phyloP scores from a whole-genome alignment of 2,888 invertebrate genomes.

The Amblyteles armatorius region DNA sequence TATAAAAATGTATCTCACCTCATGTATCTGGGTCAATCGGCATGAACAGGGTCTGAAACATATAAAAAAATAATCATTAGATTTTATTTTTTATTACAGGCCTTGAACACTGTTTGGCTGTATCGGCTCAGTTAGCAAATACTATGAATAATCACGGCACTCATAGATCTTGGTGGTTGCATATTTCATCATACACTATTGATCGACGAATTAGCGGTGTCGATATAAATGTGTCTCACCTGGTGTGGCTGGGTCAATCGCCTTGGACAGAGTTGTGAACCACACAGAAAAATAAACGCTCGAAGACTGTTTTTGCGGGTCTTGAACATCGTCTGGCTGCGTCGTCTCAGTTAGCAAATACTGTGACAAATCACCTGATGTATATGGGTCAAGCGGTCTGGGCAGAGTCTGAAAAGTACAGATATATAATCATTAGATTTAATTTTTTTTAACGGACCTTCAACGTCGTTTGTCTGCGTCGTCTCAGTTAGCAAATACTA shows the following conservation, averaged over 20 bases:
- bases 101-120: neutral
- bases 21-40: neutral
- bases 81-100: neutral
- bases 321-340: neutral
- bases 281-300: slow-evolving; percentile 11
- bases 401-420: slow-evolving; percentile 41
- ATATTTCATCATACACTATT: slow-evolving; percentile 68
- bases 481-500: slow-evolving; percentile 75
- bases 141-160: slow-evolving; percentile 72
- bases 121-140: slow-evolving; percentile 71
- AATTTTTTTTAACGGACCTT: neutral
- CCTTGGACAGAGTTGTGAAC: slow-evolving; percentile 25
- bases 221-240: slow-evolving; percentile 62
- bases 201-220: slow-evolving; percentile 21
- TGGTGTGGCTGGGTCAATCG: neutral
- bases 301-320: neutral
- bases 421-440: slow-evolving; percentile 6
- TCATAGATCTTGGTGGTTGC: slow-evolving; percentile 74
- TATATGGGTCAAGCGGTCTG: no score
- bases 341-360: slow-evolving; percentile 72
- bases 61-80: slow-evolving; percentile 20
- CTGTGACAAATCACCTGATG: slow-evolving; percentile 12
- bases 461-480: no score
- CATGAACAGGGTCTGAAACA: slow-evolving; percentile 35
- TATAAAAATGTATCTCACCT: slow-evolving; percentile 52